A percentile compares a stretch with the other conserved stretches of the same genome.
Conservation (phyloP, 1,140 invertebrate genomes). For the Drosophila tristis region DNA sequence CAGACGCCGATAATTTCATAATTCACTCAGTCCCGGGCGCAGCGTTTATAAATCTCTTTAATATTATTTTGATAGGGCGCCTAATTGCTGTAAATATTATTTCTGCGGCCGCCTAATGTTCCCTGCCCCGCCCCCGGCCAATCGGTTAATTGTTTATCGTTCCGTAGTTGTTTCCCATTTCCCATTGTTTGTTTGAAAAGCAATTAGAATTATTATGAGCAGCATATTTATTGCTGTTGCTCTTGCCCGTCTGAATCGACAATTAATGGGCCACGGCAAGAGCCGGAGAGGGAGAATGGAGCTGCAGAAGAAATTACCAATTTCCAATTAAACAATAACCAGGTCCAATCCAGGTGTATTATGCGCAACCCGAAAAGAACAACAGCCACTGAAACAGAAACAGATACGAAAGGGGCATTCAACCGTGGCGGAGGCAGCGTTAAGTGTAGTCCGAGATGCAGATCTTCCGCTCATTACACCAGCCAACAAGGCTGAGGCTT, state of each 20-base stretch:
- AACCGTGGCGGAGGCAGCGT: constrained; percentile 13
- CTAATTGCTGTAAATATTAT: constrained; percentile 82
- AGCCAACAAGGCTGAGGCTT: background rate
- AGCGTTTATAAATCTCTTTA: constrained; percentile 78
- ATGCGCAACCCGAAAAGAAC: background rate
- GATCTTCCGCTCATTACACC: constrained; percentile 27
- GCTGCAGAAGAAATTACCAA: constrained; percentile 1
- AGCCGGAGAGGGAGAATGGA: background rate
- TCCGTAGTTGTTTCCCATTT: constrained; percentile 23
- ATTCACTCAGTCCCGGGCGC: constrained; percentile 46
- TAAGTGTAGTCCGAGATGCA: constrained; percentile 17
- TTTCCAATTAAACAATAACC: constrained; percentile 57
- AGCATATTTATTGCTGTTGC: constrained; percentile 73
- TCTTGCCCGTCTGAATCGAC: constrained; percentile 23
- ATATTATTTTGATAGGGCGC: constrained; percentile 82
- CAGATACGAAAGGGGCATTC: background rate
- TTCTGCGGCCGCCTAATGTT: constrained; percentile 59
- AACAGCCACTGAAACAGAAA: background rate
- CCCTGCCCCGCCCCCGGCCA: background rate
- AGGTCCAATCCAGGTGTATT: background rate
- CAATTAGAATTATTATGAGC: constrained; percentile 82
- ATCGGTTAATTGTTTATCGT: constrained; percentile 64
- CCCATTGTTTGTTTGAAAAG: constrained; percentile 78
- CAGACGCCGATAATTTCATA: constrained; percentile 69
- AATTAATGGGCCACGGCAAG: constrained; percentile 45